phyloP scores from a whole-genome alignment of 2,113 vertebrate species.

The Peucedramus taeniatus region DNA sequence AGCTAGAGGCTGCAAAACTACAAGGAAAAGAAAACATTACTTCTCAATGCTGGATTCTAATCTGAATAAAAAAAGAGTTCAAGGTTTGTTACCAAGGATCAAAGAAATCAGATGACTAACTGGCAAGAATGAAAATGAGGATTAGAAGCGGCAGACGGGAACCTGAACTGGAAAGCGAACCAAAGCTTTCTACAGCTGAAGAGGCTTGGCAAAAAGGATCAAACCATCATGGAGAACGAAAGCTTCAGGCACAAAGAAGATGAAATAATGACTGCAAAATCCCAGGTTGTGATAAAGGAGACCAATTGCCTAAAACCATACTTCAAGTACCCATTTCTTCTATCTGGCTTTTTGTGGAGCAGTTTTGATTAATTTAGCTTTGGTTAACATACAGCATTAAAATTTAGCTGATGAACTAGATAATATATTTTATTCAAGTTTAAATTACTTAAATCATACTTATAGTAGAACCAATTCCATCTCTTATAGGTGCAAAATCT shows the following conservation, averaged over 20 bases:
- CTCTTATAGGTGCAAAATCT: not conserved
- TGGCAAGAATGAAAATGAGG: conserved; percentile 50
- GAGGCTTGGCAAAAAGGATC: conserved; percentile 38
- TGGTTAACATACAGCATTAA: not conserved
- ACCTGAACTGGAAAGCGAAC: conserved; percentile 56
- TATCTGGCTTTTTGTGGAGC: not conserved
- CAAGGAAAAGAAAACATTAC: not conserved
- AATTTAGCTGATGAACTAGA: not conserved
- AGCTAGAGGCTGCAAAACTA: conserved; percentile 27
- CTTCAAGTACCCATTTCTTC: not conserved
- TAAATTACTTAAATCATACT: not conserved
- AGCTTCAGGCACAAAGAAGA: not conserved
- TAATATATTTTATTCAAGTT: not conserved
- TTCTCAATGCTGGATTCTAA: conserved; percentile 27
- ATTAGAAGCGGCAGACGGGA: conserved; percentile 38
- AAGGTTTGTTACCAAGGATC: conserved; percentile 48
- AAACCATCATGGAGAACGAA: not conserved
- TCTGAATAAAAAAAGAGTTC: conserved; percentile 58
- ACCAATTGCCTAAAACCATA: not conserved
- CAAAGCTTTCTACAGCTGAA: conserved; percentile 44
- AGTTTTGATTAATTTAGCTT: not conserved
- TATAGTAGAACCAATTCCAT: not conserved
- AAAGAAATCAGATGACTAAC: conserved; percentile 53
- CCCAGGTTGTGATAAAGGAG: not conserved
- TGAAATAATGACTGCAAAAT: conserved; percentile 9